These are phyloP conservation scores for Apostichopus californicus DNA, from an alignment of 35 echinoderm and acorn worm genomes.

Conservation along the genomic window DNA sequence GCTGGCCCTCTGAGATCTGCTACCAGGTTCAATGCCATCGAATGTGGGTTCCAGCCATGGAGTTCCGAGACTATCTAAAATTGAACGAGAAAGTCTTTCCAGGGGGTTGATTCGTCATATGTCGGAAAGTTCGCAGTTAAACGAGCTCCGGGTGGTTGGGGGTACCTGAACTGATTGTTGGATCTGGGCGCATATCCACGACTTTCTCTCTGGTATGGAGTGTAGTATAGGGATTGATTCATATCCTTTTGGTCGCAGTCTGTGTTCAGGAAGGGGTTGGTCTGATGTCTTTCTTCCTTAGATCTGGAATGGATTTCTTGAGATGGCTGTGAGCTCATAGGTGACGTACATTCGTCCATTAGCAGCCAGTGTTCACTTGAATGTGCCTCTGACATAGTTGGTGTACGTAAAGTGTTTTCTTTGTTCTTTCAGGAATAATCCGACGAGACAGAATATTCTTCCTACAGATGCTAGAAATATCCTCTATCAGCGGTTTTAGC, in stretches of 20 bases:
- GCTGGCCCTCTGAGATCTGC: background rate
- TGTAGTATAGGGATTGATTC: too few species aligned
- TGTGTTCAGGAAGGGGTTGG: too few species aligned
- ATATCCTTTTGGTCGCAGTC: too few species aligned
- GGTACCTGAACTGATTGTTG: too few species aligned
- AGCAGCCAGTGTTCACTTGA: background rate
- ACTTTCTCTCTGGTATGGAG: too few species aligned
- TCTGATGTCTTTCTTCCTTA: too few species aligned
- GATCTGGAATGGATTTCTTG: too few species aligned
- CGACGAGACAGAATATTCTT: background rate
- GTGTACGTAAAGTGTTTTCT: background rate
- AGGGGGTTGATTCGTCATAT: background rate
- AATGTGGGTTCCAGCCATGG: background rate
- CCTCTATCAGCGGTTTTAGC: background rate
- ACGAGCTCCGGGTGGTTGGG: too few species aligned
- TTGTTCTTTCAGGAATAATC: background rate
- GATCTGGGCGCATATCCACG: too few species aligned
- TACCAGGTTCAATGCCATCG: background rate
- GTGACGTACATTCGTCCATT: background rate
- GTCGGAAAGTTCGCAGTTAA: background rate
- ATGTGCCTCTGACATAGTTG: background rate
- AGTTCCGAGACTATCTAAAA: too few species aligned
- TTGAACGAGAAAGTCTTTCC: background rate
- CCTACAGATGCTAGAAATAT: background rate
- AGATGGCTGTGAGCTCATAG: background rate